phyloP scores from a whole-genome alignment of 2,113 vertebrate genomes.

The Chunga burmeisteri region DNA sequence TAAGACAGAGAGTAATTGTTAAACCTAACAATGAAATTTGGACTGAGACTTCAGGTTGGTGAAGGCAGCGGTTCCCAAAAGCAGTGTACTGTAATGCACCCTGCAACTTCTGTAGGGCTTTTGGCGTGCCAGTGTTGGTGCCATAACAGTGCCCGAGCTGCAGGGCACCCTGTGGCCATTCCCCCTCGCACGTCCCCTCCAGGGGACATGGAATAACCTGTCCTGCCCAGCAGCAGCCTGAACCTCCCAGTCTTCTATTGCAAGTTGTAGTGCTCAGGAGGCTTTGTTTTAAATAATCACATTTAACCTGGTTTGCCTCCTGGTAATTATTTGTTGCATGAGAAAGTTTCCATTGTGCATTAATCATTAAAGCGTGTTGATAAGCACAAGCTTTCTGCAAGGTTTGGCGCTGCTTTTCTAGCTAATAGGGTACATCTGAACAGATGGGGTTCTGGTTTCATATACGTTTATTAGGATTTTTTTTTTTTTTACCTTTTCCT shows the following conservation, averaged over 20 bases:
- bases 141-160: accelerated
- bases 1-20: not conserved
- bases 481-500: not conserved
- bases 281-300: not conserved
- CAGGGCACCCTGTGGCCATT: accelerated
- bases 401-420: not conserved
- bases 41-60: not conserved
- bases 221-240: not conserved
- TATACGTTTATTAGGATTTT: not conserved
- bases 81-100: not conserved
- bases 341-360: not conserved
- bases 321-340: not conserved
- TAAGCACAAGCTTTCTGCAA: not conserved
- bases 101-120: not conserved
- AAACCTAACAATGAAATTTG: not conserved
- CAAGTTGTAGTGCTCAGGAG: not conserved
- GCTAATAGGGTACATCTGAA: not conserved
- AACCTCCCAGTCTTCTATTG: not conserved
- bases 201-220: accelerated
- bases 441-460: not conserved
- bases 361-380: not conserved
- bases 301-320: not conserved
- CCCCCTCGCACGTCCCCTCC: accelerated
- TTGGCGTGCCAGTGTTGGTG: accelerated
- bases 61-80: not conserved